These are phyloP conservation scores for Aulostomus chinensis DNA, from an alignment of 2,797 vertebrate genomes.

Conservation along the genomic window DNA sequence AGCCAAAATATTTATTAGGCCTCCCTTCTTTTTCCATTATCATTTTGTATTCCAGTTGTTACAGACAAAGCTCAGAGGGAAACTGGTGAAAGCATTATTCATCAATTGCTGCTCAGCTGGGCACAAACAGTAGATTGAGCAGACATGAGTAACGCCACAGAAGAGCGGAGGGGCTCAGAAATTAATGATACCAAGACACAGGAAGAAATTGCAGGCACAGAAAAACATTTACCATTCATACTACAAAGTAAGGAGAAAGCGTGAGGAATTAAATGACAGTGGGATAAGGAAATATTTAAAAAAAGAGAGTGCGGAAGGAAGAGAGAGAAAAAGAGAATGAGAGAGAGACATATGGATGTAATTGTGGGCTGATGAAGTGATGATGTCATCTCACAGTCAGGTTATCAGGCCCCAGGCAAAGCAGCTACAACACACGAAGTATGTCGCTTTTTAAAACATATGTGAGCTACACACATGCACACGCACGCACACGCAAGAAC, in stretches of 20 bases:
- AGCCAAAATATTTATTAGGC: slow-evolving; percentile 8
- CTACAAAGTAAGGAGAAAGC: slow-evolving; percentile 2
- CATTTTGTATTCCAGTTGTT: slow-evolving; percentile 31
- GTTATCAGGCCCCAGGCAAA: slow-evolving; percentile 79
- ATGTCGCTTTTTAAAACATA: slow-evolving; percentile 56
- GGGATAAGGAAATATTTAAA: slow-evolving; percentile 12
- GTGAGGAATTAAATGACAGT: slow-evolving; percentile 16
- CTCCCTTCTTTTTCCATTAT: slow-evolving; percentile 15
- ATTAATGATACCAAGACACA: neutral
- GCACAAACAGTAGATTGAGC: slow-evolving; percentile 1
- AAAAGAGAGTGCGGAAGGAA: slow-evolving; percentile 6
- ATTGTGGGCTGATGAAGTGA: slow-evolving; percentile 69
- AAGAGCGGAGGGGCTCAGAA: slow-evolving; percentile 1
- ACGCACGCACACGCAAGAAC: slow-evolving; percentile 9
- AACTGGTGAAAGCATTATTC: slow-evolving; percentile 27
- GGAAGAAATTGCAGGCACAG: neutral
- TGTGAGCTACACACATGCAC: slow-evolving; percentile 22
- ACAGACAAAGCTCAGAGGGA: slow-evolving; percentile 14
- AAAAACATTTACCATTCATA: slow-evolving; percentile 11
- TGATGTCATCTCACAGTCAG: slow-evolving; percentile 81
- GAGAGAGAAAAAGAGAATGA: slow-evolving; percentile 19
- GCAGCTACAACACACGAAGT: slow-evolving; percentile 67
- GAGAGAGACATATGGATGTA: slow-evolving; percentile 75
- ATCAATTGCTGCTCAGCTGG: slow-evolving; percentile 21
- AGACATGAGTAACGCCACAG: slow-evolving; percentile 23